phyloP scores from a whole-genome alignment of 2,888 invertebrate species.

The Sphinx pinastri region DNA sequence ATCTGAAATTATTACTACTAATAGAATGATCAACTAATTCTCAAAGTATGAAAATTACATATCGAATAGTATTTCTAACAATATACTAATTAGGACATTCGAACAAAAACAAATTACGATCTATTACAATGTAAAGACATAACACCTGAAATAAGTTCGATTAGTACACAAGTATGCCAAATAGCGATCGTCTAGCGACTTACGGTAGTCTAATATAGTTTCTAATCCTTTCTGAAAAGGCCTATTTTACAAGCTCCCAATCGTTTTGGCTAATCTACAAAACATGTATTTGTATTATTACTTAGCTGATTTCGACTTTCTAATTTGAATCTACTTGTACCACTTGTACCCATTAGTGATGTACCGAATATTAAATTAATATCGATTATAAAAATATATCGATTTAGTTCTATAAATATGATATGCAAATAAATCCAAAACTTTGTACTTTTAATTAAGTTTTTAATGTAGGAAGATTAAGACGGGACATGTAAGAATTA shows the following conservation, averaged over 20 bases:
- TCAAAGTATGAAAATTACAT: neutral
- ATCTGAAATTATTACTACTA: neutral
- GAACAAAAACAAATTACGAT: neutral
- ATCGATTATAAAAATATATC: slow-evolving; percentile 9
- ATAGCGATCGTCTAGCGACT: neutral
- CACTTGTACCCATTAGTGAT: neutral
- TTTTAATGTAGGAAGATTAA: neutral
- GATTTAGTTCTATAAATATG: neutral
- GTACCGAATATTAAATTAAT: neutral
- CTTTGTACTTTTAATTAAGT: slow-evolving; percentile 6
- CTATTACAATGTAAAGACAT: neutral
- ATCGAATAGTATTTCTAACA: neutral
- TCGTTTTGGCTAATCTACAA: neutral
- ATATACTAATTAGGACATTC: neutral
- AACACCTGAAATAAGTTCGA: neutral
- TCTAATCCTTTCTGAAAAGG: neutral
- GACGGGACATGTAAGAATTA: neutral
- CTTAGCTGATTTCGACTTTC: neutral
- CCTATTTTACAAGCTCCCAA: slow-evolving; percentile 12
- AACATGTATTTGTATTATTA: neutral
- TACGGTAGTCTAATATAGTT: neutral
- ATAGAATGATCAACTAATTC: neutral
- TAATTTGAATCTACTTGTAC: neutral
- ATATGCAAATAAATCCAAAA: neutral
- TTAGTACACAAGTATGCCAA: neutral